A percentile compares a stretch with the other conserved stretches of the same genome.
phyloP scores from a whole-genome alignment of 2,888 invertebrate species.

The Sthenelais limicola region DNA sequence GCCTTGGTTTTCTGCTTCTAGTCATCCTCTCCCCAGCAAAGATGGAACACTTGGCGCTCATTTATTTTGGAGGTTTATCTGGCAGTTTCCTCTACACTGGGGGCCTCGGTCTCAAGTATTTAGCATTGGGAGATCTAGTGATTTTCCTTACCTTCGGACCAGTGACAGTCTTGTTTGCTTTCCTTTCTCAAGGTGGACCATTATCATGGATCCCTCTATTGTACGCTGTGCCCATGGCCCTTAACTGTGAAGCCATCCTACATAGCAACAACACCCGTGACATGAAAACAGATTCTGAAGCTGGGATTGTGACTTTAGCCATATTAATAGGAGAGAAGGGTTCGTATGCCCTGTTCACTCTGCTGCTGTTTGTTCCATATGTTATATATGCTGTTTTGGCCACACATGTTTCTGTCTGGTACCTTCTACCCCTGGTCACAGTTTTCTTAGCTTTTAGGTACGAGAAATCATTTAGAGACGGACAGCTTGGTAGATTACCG shows the following conservation, averaged over 20 bases:
- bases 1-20: constrained; percentile 84
- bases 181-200: constrained; percentile 89
- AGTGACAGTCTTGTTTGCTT: constrained; percentile 92
- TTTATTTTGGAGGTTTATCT: constrained; percentile 95
- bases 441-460: constrained; percentile 90
- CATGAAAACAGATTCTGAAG: constrained; percentile 87
- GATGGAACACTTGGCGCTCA: constrained; percentile 94
- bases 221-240: constrained; percentile 92
- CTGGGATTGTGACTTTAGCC: constrained; percentile 95
- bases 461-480: constrained; percentile 88
- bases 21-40: constrained; percentile 88
- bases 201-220: constrained; percentile 93
- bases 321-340: constrained; percentile 92
- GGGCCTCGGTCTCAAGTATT: constrained; percentile 95
- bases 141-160: constrained; percentile 95
- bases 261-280: constrained; percentile 96
- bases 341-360: constrained; percentile 91
- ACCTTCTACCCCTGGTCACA: constrained; percentile 89
- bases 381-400: constrained; percentile 84
- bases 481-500: constrained; percentile 86
- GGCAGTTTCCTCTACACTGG: constrained; percentile 97
- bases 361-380: constrained; percentile 91
- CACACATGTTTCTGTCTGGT: constrained; percentile 88
- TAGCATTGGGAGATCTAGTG: constrained; percentile 92
- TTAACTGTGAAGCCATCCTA: constrained; percentile 95